Percentiles rank a stretch among this genome's conserved stretches.
These are phyloP conservation scores for Rhabdophis nuchalis DNA, from an alignment of 2,797 vertebrate species.

Conservation along the genomic window DNA sequence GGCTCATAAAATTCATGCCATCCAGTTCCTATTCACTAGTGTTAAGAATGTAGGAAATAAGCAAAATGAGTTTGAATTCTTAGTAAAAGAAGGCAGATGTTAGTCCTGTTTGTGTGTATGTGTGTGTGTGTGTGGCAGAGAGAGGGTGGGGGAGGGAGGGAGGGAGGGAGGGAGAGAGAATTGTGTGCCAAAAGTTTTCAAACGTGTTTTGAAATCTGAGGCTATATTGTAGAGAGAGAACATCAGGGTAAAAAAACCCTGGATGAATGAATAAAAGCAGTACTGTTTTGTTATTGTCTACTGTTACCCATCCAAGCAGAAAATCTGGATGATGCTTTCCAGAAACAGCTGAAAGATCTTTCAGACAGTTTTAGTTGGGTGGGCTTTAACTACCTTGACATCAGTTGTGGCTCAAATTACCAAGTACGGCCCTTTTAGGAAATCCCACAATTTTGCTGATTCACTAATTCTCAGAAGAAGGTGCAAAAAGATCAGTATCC, in stretches of 20 bases:
- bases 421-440: background rate
- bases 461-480: background rate
- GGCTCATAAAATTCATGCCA: background rate
- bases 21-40: background rate
- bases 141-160: background rate
- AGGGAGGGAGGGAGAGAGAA: background rate
- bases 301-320: background rate
- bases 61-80: background rate
- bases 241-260: background rate
- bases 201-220: background rate
- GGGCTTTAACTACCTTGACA: background rate
- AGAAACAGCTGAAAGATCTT: background rate
- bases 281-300: background rate
- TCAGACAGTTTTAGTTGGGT: background rate
- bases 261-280: background rate
- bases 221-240: background rate
- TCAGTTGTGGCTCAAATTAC: background rate
- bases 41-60: background rate
- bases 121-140: too few relatives aligned
- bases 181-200: background rate
- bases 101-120: background rate
- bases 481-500: background rate
- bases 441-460: background rate
- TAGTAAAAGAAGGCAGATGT: background rate
- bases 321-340: background rate